Percentiles rank a stretch among this genome's conserved stretches.
phyloP scores from a whole-genome alignment of 2,113 vertebrate species.

The Clarias magur region DNA sequence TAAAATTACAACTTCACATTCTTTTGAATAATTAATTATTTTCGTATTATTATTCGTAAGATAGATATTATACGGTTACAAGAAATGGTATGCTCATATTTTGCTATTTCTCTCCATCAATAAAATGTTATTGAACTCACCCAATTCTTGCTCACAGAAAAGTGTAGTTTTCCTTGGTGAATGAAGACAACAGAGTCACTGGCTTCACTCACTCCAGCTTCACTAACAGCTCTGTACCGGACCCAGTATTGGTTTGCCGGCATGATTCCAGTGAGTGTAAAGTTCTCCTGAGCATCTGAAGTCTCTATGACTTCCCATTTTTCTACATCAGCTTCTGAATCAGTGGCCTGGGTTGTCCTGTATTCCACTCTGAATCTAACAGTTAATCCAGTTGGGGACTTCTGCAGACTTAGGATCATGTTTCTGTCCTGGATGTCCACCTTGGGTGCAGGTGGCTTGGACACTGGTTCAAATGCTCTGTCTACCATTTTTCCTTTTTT shows the following conservation, averaged over 20 bases:
- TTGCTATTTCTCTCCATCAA: no score
- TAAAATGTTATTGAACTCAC: not conserved
- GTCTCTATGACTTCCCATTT: conserved; percentile 1
- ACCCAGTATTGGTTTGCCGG: not conserved
- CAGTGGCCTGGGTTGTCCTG: not conserved
- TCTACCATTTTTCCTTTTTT: conserved; percentile 21
- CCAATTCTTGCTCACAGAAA: not conserved
- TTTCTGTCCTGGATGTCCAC: not conserved
- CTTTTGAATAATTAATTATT: no score
- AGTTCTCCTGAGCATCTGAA: not conserved
- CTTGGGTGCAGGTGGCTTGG: conserved; percentile 19
- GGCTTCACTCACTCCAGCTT: conserved; percentile 35
- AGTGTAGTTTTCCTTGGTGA: not conserved
- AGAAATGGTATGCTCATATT: no score
- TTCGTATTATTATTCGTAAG: no score
- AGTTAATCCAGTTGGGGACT: conserved; percentile 21
- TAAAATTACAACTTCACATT: not conserved
- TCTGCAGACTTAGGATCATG: conserved; percentile 21
- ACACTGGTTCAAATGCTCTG: conserved; percentile 2
- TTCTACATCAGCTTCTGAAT: not conserved
- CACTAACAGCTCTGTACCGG: conserved; percentile 15
- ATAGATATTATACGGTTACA: no score
- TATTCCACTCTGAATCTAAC: conserved; percentile 25
- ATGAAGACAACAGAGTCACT: not conserved
- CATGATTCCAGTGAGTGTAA: conserved; percentile 29